A percentile compares a stretch with the other conserved stretches of the same genome.
Conservation (phyloP, 2,113 vertebrate species). For the Gopherus flavomarginatus region DNA sequence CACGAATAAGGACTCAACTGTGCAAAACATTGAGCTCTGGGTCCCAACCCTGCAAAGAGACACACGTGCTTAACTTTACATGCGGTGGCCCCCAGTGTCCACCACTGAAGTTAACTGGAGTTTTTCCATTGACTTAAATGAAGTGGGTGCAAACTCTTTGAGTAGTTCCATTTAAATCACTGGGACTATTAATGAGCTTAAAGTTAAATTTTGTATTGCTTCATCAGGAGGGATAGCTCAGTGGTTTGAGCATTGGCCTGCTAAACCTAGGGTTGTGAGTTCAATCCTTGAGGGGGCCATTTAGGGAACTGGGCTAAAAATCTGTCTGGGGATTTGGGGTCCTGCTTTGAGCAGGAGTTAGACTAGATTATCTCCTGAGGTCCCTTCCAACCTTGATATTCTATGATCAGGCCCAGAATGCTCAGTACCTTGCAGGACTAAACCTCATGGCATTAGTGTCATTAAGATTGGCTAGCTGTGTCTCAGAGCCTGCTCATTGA, state of each 20-base stretch:
- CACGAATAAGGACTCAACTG: constrained; percentile 13
- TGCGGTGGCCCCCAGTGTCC: not conserved
- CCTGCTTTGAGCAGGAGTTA: too few species aligned
- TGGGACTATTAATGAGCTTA: not conserved
- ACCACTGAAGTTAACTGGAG: not conserved
- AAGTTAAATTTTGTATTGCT: not conserved
- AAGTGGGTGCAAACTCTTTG: not conserved
- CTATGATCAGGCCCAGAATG: not conserved
- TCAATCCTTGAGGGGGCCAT: too few species aligned
- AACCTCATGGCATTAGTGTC: not conserved
- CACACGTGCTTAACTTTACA: not conserved
- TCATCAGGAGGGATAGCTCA: not conserved
- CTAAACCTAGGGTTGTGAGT: too few species aligned
- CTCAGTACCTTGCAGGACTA: not conserved
- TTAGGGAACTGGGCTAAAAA: too few species aligned
- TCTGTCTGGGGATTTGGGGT: too few species aligned
- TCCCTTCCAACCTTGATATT: too few species aligned
- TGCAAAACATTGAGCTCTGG: not conserved
- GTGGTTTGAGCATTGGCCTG: too few species aligned
- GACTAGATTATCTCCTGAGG: too few species aligned
- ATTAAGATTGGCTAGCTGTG: not conserved
- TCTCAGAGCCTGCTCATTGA: not conserved
- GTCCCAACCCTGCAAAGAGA: not conserved
- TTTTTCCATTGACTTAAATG: not conserved
- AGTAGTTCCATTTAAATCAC: not conserved